Evolutionary conservation across 2,888 invertebrate genomes (phyloP).

Genomic region (Zaprionus bogoriensis): DNA sequence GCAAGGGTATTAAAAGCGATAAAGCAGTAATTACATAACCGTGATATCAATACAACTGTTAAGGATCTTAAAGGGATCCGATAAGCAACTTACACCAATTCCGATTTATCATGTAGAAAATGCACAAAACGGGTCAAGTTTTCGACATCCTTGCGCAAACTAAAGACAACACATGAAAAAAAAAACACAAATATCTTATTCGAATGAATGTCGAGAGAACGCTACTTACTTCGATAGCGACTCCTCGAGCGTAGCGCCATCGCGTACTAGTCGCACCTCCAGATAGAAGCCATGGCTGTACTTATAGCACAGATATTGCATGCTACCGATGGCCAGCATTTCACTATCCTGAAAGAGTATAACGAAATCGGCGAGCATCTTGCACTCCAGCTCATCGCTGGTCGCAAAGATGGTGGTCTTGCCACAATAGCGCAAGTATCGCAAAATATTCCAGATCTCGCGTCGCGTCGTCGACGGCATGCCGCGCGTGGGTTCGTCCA

Average conservation of each 20-base stretch:
- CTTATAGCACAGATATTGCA: constrained; percentile 89
- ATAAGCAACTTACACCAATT: constrained; percentile 69
- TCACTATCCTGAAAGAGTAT: constrained; percentile 90
- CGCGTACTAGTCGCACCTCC: constrained; percentile 69
- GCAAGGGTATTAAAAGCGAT: not conserved
- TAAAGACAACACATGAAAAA: constrained; percentile 30
- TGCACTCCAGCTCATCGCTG: constrained; percentile 92
- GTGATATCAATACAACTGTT: no score
- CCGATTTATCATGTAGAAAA: constrained; percentile 67
- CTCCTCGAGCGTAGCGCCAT: constrained; percentile 58
- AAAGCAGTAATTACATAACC: no score
- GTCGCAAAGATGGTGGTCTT: constrained; percentile 91
- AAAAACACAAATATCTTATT: no score
- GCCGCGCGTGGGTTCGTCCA: constrained; percentile 85
- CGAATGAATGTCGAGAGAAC: no score
- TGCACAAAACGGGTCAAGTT: constrained; percentile 66
- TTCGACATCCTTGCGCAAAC: constrained; percentile 65
- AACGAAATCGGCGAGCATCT: constrained; percentile 89
- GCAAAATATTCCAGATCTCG: constrained; percentile 90
- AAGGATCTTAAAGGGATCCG: no score
- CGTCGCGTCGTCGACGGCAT: constrained; percentile 90
- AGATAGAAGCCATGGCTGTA: constrained; percentile 84
- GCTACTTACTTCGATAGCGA: constrained; percentile 68
- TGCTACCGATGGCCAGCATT: constrained; percentile 88
- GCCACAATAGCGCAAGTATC: constrained; percentile 87